A percentile compares a stretch with the other conserved stretches of the same genome.
Conservation (phyloP, 2,113 vertebrate genomes). For the Carassius carassius region DNA sequence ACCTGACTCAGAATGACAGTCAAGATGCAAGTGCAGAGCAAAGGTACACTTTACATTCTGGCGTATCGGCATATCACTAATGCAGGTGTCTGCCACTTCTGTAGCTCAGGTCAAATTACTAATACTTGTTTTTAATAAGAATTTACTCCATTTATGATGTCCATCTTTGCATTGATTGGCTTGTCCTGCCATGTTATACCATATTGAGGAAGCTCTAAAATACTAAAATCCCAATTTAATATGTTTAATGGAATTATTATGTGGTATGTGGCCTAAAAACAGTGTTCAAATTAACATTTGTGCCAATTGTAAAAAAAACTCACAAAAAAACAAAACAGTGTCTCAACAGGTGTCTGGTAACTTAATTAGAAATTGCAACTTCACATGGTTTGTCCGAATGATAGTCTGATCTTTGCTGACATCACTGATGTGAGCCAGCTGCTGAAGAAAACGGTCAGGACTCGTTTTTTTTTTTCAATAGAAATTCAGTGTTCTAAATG, state of each 20-base stretch:
- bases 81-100: neutral
- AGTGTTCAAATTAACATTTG: neutral
- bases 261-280: neutral
- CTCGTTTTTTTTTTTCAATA: neutral
- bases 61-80: neutral
- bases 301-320: neutral
- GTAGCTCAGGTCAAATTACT: no score
- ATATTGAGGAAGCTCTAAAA: neutral
- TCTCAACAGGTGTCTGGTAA: neutral
- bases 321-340: neutral
- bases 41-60: conserved; percentile 76
- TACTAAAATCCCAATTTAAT: neutral
- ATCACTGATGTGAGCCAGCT: neutral
- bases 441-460: neutral
- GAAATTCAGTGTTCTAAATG: no score
- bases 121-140: no score
- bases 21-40: conserved; percentile 91
- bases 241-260: neutral
- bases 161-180: neutral
- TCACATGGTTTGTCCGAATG: neutral
- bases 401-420: neutral
- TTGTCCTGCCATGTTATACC: neutral
- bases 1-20: conserved; percentile 87
- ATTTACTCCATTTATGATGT: neutral
- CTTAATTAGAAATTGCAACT: neutral